Base-by-base conservation (phyloP, 2,888 invertebrate genomes). In the Ramazzottius varieornatus region DNA sequence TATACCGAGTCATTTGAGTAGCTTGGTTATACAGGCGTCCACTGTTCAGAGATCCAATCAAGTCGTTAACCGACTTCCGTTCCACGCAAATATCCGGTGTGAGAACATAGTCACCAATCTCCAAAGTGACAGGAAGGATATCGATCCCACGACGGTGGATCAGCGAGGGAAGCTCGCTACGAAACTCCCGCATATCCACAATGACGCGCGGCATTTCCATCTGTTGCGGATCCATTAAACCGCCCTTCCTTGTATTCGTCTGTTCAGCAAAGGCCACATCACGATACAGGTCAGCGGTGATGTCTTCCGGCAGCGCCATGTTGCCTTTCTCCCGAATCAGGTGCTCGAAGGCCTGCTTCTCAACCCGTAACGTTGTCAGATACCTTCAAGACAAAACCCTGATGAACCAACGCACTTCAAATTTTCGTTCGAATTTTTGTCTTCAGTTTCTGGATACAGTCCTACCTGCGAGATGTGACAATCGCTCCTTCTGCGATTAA, bases 131-230 rank as follows among this genome's bases (percentile, higher is more conserved):
- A 0, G 91, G 90, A 70, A 90, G 84, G 65, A 98, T 86, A 73
- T 89, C 87, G 67, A 98, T 86, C 4, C 92, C 92, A 66, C 89
- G 83, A 73, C 86, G 85, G 75, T 98, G 93, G 67, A 98, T 83
- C 64, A 96, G 78, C 1, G 91, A 85, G 0, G 98, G 98, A 65
- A 98, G 79, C 75, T 96, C 94, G 66, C 93, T 92, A 46, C 94
- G 83, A 75, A 98, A 98, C 78, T 98, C 98, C 70, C 98, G 81
- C 86, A 94, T 90, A 76, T 98, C 98, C 20, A 99, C 93, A 69
- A 99, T 78, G 1, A 82, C 72, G 76, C 78, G 70, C 46, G 64
- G 32, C 20, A 33, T 8, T 8, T 40, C 65, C n/a, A 46, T 24
- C 63, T 46, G 34, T 8, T 63, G 2, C 64, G 33, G 33, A 24